Percentiles rank a stretch among this genome's conserved stretches.
Evolutionary conservation across 1,140 invertebrate genomes (phyloP).

Genomic region (Batillaria attramentaria): DNA sequence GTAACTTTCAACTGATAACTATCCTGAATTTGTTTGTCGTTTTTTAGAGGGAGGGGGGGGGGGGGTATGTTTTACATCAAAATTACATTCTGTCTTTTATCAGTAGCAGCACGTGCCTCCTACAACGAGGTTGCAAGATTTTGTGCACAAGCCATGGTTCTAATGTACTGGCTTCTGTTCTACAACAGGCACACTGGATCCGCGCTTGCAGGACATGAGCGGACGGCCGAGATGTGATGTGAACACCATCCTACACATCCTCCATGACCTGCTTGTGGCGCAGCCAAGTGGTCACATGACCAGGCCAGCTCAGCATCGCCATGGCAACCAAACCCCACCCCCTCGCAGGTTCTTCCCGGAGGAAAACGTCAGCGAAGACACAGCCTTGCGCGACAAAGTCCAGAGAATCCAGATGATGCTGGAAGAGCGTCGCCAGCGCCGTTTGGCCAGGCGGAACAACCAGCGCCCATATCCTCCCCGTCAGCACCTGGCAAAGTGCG

Average conservation of each 20-base stretch:
- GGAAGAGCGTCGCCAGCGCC: slow-evolving; percentile 87
- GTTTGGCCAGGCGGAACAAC: slow-evolving; percentile 82
- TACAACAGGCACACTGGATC: slow-evolving; percentile 88
- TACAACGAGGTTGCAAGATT: no score
- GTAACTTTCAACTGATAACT: not conserved
- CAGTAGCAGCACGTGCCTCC: not conserved
- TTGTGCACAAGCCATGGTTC: no score
- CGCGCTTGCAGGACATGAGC: slow-evolving; percentile 91
- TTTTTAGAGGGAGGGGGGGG: not conserved
- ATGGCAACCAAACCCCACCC: not conserved
- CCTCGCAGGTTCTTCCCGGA: not conserved
- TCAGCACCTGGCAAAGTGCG: not conserved
- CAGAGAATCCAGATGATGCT: slow-evolving; percentile 88
- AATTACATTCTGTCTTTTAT: not conserved
- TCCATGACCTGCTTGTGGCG: slow-evolving; percentile 92
- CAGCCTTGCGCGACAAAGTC: slow-evolving; percentile 87
- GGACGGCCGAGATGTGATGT: slow-evolving; percentile 93
- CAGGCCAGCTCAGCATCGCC: not conserved
- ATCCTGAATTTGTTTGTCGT: no score
- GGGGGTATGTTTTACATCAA: not conserved
- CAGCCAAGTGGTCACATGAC: slow-evolving; percentile 74
- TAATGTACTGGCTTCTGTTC: no score
- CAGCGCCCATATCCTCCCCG: slow-evolving; percentile 42
- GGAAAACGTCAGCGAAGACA: slow-evolving; percentile 75
- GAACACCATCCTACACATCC: slow-evolving; percentile 94